Base-by-base conservation (phyloP, 2,113 vertebrate species). In the Setophaga kirtlandii region DNA sequence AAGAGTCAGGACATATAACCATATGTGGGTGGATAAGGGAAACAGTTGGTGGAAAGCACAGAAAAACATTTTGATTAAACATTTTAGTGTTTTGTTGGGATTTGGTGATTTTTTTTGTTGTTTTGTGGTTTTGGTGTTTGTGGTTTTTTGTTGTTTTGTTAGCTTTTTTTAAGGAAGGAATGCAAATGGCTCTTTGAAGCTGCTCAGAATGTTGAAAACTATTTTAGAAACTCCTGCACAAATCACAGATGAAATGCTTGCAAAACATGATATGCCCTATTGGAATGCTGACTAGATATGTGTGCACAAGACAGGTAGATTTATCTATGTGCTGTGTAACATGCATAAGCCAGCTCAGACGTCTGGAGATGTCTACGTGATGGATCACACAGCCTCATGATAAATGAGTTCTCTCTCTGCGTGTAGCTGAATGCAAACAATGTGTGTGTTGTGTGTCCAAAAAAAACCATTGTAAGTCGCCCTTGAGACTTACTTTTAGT, bases 61-160 rank as follows among this genome's bases (percentile, higher is more conserved):
- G 70, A 17, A 90, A 83, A 90, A 88, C 85, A 85, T 92, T 95
- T 92, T 76, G 75, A 86, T 86, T 93, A 77, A 94, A 86, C 33
- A 63, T 28, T 64, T 83, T n/a, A 76, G 15, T 78, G 39, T 67
- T 83, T 73, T 71, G 22, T 44, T 53, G 31, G 6, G 5, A 3
- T 59, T 62, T 78, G 50, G 31, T 70, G 42, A 5, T 62, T 58
- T 73, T 56, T 81, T 31, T 82, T 62, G 22, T 52, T 83, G 23
- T 70, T 71, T 91, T 55, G 50, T 69, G 42, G 14, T 12, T 55
- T 31, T 35, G 8, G n/a, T 12, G 1, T 18, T 42, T 30, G 14
- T 18, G 37, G 4, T 2, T 46, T 65, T 78, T 44, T n/a, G 15
- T 31, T 68, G n/a, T 83, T 80, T 76, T 41, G 24, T 44, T 50